Percentiles rank a stretch among this genome's conserved stretches.
These are phyloP conservation scores for Elgonia sp. DNA, from an alignment of 2,888 invertebrate species.

Conservation along the genomic window DNA sequence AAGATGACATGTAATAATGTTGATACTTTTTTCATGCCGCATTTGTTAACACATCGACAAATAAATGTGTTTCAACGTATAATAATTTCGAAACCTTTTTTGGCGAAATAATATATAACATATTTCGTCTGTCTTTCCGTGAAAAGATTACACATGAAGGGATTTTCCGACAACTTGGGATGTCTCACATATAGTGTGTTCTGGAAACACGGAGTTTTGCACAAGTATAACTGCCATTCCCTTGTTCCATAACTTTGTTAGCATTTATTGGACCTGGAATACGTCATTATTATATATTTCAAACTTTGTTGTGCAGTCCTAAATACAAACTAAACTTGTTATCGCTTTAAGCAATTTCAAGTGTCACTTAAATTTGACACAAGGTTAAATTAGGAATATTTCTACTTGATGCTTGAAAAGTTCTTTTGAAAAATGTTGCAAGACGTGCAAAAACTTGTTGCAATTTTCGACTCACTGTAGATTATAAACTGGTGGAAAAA, in stretches of 20 bases:
- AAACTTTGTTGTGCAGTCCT: constrained; percentile 45
- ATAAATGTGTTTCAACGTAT: constrained; percentile 9
- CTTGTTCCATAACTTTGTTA: constrained; percentile 66
- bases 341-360: constrained; percentile 29
- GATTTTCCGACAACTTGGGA: constrained; percentile 20
- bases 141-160: constrained; percentile 36
- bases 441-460: too few species aligned
- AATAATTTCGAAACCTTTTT: constrained; percentile 3
- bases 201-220: constrained; percentile 35
- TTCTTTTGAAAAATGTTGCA: too few species aligned
- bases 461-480: too few species aligned
- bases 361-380: constrained; percentile 42
- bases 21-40: background rate
- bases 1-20: constrained; percentile 27
- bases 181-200: constrained; percentile 16
- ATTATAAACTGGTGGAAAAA: too few species aligned
- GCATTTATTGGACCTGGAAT: constrained; percentile 61
- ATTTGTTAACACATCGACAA: constrained; percentile 20
- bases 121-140: constrained; percentile 6
- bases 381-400: background rate
- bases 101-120: constrained; percentile 18
- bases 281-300: constrained; percentile 67
- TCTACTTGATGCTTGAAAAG: too few species aligned
- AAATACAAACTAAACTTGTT: constrained; percentile 58
- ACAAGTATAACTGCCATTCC: constrained; percentile 44